Conservation (phyloP, 2,113 vertebrate species). For the Xyrauchen texanus region DNA sequence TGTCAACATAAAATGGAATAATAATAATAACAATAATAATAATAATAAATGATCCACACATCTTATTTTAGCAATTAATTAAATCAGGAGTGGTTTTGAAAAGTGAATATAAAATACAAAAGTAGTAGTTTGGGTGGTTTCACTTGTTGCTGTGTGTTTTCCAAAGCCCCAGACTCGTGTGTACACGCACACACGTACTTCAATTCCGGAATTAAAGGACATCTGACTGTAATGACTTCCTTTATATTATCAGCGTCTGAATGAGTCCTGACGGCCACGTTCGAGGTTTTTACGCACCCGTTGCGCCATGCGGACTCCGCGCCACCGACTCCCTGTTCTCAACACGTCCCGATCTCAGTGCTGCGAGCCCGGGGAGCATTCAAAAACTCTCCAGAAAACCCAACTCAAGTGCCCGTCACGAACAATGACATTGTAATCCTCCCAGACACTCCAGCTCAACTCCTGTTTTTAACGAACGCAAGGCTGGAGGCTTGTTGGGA, state of each 20-base stretch:
- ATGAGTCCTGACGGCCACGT: constrained; percentile 6
- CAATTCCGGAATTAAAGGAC: background rate
- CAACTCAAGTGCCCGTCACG: constrained; percentile 47
- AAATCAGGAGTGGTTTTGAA: background rate
- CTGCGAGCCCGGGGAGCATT: constrained; percentile 65
- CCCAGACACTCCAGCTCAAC: constrained; percentile 10
- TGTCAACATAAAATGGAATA: background rate
- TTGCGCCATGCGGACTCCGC: constrained; percentile 89
- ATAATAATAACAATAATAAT: too few species aligned
- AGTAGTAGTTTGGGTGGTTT: background rate
- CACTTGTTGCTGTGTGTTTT: constrained; percentile 23
- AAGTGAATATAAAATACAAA: background rate
- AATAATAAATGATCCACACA: too few species aligned
- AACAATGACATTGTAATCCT: constrained; percentile 43
- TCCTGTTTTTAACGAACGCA: constrained; percentile 8
- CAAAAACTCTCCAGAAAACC: constrained; percentile 72
- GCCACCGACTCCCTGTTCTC: constrained; percentile 69
- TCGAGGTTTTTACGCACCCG: constrained; percentile 85
- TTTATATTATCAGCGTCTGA: background rate
- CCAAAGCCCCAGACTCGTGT: background rate
- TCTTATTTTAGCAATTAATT: background rate
- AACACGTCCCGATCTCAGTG: constrained; percentile 80
- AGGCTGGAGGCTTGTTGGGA: background rate
- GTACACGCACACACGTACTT: background rate
- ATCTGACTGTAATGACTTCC: constrained; percentile 18